A percentile compares a stretch with the other conserved stretches of the same genome.
Conservation (phyloP, 2,888 invertebrate genomes). For the Griposia aprilina region DNA sequence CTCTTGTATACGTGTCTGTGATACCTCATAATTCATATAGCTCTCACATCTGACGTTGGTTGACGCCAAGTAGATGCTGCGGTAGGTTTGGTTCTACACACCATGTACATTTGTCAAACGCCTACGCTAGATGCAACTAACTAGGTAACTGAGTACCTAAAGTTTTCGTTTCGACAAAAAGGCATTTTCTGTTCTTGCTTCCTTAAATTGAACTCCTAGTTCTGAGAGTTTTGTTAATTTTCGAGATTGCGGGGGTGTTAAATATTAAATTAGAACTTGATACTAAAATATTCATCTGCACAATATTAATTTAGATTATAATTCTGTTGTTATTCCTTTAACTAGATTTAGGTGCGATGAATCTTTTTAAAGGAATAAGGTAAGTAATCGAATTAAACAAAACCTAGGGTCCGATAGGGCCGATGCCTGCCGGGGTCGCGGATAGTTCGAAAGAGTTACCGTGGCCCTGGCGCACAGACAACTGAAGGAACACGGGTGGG, state of each 20-base stretch:
- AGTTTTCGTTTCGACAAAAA: too few species aligned
- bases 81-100: too few species aligned
- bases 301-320: constrained; percentile 17
- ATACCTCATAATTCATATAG: not conserved
- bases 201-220: not conserved
- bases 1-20: not conserved
- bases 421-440: too few species aligned
- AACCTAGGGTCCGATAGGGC: not conserved
- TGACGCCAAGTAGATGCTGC: not conserved
- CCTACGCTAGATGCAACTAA: constrained; percentile 1
- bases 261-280: constrained; percentile 10
- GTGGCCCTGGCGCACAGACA: too few species aligned
- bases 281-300: not conserved
- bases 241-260: not conserved
- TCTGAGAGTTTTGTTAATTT: constrained; percentile 15
- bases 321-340: not conserved
- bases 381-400: not conserved
- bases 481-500: too few species aligned
- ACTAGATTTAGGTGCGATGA: not conserved
- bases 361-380: not conserved
- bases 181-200: not conserved
- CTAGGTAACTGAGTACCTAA: not conserved
- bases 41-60: not conserved
- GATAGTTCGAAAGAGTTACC: too few species aligned
- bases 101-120: not conserved